Evolutionary conservation across 2,797 vertebrate species (phyloP).

Genomic region (Coendou prehensilis): DNA sequence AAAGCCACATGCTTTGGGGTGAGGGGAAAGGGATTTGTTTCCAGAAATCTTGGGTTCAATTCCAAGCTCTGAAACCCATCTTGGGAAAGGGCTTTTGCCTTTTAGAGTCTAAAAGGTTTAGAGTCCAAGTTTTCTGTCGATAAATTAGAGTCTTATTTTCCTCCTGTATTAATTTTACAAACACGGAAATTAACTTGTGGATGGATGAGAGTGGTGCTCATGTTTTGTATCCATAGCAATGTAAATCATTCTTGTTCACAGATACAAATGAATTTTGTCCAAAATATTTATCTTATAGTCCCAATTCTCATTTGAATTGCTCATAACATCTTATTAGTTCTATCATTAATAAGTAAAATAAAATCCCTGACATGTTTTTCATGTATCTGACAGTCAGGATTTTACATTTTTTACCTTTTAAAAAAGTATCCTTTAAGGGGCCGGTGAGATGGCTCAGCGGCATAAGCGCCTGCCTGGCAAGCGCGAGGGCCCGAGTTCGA

Average conservation of each 20-base stretch:
- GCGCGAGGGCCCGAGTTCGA: too few relatives aligned
- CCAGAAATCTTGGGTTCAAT: not conserved
- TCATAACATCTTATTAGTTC: not conserved
- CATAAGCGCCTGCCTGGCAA: too few relatives aligned
- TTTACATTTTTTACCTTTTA: not conserved
- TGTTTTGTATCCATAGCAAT: not conserved
- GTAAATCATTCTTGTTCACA: not conserved
- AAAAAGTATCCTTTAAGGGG: not conserved
- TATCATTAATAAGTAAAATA: slow-evolving; percentile 16
- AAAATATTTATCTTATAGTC: not conserved
- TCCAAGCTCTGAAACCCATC: not conserved
- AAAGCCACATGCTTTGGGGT: not conserved
- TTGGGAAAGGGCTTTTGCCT: not conserved
- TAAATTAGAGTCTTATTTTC: slow-evolving; percentile 24
- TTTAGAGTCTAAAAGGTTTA: not conserved
- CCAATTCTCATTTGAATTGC: slow-evolving; percentile 5
- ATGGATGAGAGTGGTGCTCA: not conserved
- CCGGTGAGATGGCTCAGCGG: too few relatives aligned
- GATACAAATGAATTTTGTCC: not conserved
- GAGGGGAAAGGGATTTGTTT: not conserved
- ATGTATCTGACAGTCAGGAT: not conserved
- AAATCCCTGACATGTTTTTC: not conserved
- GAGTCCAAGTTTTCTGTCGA: not conserved
- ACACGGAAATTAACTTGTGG: not conserved
- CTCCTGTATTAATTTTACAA: not conserved